Evolutionary conservation across 2,113 vertebrate genomes (phyloP), one percentile per base, ranked within the genome.

Genomic region (Pachyramphus minor): DNA sequence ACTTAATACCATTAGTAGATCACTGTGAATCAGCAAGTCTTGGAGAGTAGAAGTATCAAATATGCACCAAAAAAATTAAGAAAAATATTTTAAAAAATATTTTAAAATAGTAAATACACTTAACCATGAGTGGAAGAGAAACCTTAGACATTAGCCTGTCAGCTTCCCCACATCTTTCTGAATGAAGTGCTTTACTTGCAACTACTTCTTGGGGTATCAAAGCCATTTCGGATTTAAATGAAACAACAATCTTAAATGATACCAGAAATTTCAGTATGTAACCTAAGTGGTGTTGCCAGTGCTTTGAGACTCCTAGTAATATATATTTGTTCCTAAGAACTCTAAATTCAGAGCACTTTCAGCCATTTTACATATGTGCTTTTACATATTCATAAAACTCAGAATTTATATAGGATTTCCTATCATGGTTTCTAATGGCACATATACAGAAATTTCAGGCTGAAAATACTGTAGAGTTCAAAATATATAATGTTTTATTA

Each of bases 21-120:
- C 14, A 28, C 14, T 0, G 0, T 14, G 24, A 84, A 1, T 14
- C 13, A 84, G 8, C 8, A 68, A 44, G 25, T 11, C 21, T 42
- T 6, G 4, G 31, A 23, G 14, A 28, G 12, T 12, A 69, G 12
- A 87, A 55, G 0, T 39, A 24, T 24, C 23, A 83, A 64, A 86
- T 8, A 25, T 5, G 3, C 18, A 69, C 12, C 0, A 0, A 11
- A 42, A 67, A 59, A 25, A 13, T 5, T 11, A 41, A 8, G 12
- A 18, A 60, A 69, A 45, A 11, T 1, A 11, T 11, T 20, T 62
- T 74, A 49, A 19, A 1, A 2, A 81, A 53, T 31, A 18, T 23
- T 14, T 23, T 33, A 27, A 67, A 42, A 11, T 31, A 63, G 13
- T 42, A 33, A 56, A 69, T 18, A 5, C 25, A 8, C 37, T 64